A percentile compares a stretch with the other conserved stretches of the same genome.
phyloP scores from a whole-genome alignment of 2,113 vertebrate genomes.

The Catharus minimus region DNA sequence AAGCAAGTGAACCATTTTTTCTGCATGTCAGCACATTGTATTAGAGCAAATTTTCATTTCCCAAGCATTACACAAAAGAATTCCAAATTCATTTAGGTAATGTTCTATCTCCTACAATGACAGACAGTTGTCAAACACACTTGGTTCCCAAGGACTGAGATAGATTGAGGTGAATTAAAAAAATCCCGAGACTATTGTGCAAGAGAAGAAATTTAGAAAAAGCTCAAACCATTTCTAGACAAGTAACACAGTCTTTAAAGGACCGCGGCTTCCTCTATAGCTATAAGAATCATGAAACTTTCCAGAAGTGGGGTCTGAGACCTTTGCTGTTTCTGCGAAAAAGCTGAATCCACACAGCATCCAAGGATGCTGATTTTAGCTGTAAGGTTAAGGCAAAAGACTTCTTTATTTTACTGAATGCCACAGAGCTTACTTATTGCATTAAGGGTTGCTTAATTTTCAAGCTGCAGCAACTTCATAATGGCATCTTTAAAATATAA shows the following conservation, averaged over 20 bases:
- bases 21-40: background rate
- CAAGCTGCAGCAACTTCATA: background rate
- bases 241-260: background rate
- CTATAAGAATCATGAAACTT: background rate
- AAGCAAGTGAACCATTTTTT: background rate
- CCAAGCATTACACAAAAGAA: background rate
- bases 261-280: background rate
- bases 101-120: background rate
- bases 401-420: background rate
- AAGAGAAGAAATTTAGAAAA: background rate
- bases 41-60: background rate
- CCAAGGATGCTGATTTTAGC: background rate
- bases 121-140: background rate
- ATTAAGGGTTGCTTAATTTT: background rate
- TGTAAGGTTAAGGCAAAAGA: background rate
- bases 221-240: background rate
- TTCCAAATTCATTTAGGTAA: background rate
- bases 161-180: background rate
- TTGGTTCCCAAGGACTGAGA: background rate
- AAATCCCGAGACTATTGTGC: rapidly evolving
- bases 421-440: background rate
- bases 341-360: background rate
- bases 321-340: background rate
- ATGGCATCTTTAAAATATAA: background rate
- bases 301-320: background rate